Base-by-base conservation (phyloP, 2,113 vertebrate species). In the Perccottus glenii region DNA sequence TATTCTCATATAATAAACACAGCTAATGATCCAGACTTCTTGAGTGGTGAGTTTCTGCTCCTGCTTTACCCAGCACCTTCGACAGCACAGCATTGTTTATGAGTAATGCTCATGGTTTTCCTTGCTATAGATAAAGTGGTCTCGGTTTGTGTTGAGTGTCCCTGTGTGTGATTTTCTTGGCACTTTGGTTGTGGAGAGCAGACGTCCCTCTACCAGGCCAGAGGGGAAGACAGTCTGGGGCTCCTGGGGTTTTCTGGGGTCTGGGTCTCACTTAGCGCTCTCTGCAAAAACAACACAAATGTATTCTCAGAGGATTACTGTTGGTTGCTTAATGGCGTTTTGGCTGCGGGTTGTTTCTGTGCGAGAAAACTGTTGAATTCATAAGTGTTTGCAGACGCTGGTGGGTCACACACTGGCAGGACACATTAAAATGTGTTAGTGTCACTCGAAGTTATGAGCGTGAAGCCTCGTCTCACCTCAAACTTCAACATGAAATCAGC, bases 401-500 rank as follows among this genome's bases (percentile, higher is more conserved):
- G 46, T 46, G 58, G 49, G 75, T 66, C 64, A 43, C 32, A 57
- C 40, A 11, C 58, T 49, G n/a, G 72, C 63, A 52, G 36, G 45
- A 42, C 27, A 5, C 5, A 43, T 62, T 46, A n/a, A 47, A 76
- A 48, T 38, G 32, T 15, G 19, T 40, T 5, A 52, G 19, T 38
- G 40, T 53, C 50, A 53, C 60, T 16, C 27, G 36, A 6, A 49
- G 33, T 15, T 55, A 74, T 65, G 36, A 68, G 36, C 12, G 9
- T 52, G 58, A 27, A 27, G 19, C 6, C 5, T 11, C 3, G 8
- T 2, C 94, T 95, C 81, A 96, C 98, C 96, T 97, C 96, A 73
- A 99, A 99, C 89, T 99, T 99, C 85, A 93, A 93, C 48, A 97
- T 95, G 83, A 99, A 99, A 16, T 98, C 96, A 1, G 95, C 88